These are phyloP conservation scores for Zaprionus ornatus DNA, from an alignment of 1,140 invertebrate genomes.

Conservation along the genomic window DNA sequence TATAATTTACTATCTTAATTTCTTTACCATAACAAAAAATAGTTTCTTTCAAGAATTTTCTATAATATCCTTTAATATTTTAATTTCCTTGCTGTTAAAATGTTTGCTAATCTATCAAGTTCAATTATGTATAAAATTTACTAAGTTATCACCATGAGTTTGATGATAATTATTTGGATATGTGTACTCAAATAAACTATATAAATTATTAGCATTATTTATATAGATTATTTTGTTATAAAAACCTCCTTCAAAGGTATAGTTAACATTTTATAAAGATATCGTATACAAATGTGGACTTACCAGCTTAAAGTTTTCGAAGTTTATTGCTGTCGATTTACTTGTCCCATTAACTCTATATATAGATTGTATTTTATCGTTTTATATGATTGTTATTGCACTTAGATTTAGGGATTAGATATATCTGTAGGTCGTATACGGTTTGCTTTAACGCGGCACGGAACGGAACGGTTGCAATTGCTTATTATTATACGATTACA, in stretches of 20 bases:
- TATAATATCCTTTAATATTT: too few species aligned
- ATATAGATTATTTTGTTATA: too few species aligned
- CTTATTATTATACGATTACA: conserved; percentile 26
- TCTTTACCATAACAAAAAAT: too few species aligned
- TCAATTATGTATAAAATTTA: too few species aligned
- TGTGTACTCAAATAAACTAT: too few species aligned
- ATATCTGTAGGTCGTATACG: conserved; percentile 65
- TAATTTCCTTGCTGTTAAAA: too few species aligned
- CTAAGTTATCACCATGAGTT: too few species aligned
- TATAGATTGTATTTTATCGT: neutral
- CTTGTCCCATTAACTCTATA: neutral
- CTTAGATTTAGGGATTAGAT: conserved; percentile 39
- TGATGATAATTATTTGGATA: too few species aligned
- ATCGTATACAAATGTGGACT: neutral
- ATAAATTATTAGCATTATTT: too few species aligned
- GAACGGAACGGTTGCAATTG: conserved; percentile 71
- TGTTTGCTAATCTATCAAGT: too few species aligned
- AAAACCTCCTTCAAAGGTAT: too few species aligned
- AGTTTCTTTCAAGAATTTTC: too few species aligned
- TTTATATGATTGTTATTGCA: conserved; percentile 38
- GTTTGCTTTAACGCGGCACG: conserved; percentile 67
- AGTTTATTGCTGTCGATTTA: neutral
- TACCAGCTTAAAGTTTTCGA: conserved; percentile 9
- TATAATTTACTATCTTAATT: neutral
- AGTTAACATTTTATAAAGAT: neutral